Conservation (phyloP, 2,113 vertebrate species). For the Amphiprion percula region DNA sequence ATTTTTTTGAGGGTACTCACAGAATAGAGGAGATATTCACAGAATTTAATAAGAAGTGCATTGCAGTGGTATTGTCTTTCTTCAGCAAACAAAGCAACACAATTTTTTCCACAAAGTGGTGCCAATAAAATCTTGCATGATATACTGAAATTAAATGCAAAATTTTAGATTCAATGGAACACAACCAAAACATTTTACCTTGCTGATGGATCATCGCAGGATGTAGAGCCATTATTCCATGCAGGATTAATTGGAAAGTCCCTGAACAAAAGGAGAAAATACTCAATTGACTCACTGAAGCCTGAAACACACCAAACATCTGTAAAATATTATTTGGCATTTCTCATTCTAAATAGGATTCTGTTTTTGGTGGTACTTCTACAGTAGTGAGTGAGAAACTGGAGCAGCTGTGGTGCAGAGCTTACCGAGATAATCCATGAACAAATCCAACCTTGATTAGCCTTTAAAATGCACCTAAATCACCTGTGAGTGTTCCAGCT, state of each 20-base stretch:
- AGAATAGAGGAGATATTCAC: too few species aligned
- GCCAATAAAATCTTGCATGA: background rate
- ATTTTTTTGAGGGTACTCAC: too few species aligned
- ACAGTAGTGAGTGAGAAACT: too few species aligned
- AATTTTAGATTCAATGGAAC: background rate
- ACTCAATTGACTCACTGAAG: too few species aligned
- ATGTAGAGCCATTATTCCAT: conserved; percentile 61
- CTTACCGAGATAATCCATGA: too few species aligned
- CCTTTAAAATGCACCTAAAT: conserved; percentile 37
- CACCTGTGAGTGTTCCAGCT: conserved; percentile 85
- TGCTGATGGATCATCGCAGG: conserved; percentile 47
- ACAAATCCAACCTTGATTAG: background rate
- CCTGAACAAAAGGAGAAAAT: conserved; percentile 37
- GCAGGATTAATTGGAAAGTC: conserved; percentile 41
- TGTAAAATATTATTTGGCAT: too few species aligned
- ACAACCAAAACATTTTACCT: conserved; percentile 37
- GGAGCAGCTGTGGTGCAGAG: too few species aligned
- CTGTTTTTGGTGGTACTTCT: background rate
- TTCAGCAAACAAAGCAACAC: too few species aligned
- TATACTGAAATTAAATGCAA: background rate
- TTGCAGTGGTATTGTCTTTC: too few species aligned
- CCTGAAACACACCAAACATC: too few species aligned
- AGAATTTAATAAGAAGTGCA: too few species aligned
- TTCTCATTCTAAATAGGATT: background rate
- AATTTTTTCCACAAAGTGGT: background rate